phyloP scores from a whole-genome alignment of 2,797 vertebrate species.

The Gallinago stenura region DNA sequence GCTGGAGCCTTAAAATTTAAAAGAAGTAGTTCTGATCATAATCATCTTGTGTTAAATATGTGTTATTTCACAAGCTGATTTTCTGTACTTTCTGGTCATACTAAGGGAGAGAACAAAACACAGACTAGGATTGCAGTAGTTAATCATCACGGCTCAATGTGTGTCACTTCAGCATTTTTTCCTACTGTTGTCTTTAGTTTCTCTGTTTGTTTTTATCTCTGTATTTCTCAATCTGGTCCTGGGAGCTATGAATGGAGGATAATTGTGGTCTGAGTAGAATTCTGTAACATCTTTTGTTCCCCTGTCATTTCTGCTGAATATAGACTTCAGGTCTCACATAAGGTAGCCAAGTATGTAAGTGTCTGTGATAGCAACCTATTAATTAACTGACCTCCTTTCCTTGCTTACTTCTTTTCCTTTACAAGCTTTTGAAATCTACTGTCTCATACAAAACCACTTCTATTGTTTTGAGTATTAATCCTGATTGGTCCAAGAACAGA shows the following conservation, averaged over 20 bases:
- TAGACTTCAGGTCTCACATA: slow-evolving; percentile 13
- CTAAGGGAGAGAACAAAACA: not conserved
- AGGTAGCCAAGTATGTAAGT: not conserved
- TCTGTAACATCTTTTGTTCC: slow-evolving; percentile 37
- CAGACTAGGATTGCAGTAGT: not conserved
- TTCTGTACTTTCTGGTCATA: not conserved
- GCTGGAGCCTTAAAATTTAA: not conserved
- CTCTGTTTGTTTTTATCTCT: slow-evolving; percentile 1
- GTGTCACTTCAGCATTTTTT: slow-evolving; percentile 16
- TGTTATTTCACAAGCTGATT: not conserved
- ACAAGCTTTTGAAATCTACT: not conserved
- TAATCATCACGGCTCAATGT: not conserved
- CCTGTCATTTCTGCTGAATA: slow-evolving; percentile 9
- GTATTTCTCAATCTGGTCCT: slow-evolving; percentile 41
- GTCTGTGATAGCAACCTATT: slow-evolving; percentile 7
- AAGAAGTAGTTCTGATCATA: not conserved
- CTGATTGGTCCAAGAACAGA: not conserved
- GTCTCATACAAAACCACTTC: not conserved
- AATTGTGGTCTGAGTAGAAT: slow-evolving; percentile 38
- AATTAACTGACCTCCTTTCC: not conserved
- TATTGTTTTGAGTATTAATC: not conserved
- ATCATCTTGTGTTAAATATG: not conserved
- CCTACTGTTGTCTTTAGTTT: not conserved
- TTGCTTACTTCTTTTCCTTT: not conserved
- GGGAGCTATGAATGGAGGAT: slow-evolving; percentile 7